A percentile compares a stretch with the other conserved stretches of the same genome.
phyloP scores from a whole-genome alignment of 2,888 invertebrate species.

The Andrena camellia region DNA sequence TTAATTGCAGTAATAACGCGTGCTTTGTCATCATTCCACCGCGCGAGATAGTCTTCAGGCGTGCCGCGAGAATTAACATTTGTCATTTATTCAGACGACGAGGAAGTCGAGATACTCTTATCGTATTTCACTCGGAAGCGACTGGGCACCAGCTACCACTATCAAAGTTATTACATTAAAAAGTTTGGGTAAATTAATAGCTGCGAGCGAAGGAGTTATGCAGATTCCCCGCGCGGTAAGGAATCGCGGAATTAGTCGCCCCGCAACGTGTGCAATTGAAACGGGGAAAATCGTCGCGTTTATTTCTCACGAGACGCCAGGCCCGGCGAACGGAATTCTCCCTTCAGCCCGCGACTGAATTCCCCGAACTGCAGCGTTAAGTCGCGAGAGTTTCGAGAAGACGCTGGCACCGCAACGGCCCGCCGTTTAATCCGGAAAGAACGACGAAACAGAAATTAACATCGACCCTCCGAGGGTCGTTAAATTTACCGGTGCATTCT shows the following conservation, averaged over 20 bases:
- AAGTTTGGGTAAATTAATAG: too few relatives aligned
- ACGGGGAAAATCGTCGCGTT: background rate
- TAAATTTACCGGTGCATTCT: slow-evolving; percentile 47
- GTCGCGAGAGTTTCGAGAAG: background rate
- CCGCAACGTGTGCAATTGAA: too few relatives aligned
- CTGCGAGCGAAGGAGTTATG: background rate
- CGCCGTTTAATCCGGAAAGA: slow-evolving; percentile 33
- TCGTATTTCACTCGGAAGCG: background rate
- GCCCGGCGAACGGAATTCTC: background rate
- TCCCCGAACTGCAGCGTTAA: background rate
- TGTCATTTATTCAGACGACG: background rate
- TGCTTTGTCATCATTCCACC: slow-evolving; percentile 2
- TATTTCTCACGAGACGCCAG: background rate
- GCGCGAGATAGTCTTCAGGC: background rate
- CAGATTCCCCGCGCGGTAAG: background rate
- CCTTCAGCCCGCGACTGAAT: background rate
- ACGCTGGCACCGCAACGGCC: background rate
- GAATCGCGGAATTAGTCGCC: too few relatives aligned
- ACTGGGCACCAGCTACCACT: too few relatives aligned
- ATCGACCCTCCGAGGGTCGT: slow-evolving; percentile 32
- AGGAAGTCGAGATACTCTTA: background rate
- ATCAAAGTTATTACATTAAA: too few relatives aligned
- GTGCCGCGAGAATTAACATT: background rate
- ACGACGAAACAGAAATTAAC: slow-evolving; percentile 51
- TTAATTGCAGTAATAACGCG: background rate